Conservation (phyloP, 2,113 vertebrate genomes). For the Mixornis gularis region DNA sequence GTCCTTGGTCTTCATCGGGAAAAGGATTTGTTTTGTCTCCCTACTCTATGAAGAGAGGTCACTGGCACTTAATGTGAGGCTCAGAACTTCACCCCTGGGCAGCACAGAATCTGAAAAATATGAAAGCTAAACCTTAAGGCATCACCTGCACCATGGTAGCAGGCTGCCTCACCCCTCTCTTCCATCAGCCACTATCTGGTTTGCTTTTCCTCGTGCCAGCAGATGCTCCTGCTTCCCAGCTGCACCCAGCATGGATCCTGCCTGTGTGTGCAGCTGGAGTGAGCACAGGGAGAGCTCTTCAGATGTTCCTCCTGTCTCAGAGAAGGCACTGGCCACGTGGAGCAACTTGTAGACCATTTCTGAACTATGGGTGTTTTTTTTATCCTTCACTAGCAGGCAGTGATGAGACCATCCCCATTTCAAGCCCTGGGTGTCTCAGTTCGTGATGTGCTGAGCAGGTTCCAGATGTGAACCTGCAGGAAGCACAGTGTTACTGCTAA, state of each 20-base stretch:
- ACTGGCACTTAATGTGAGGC: neutral
- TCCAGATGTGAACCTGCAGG: neutral
- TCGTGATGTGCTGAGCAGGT: neutral
- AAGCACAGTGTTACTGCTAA: neutral
- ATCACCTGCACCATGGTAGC: neutral
- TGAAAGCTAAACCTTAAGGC: neutral
- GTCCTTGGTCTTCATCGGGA: neutral
- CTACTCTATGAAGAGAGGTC: neutral
- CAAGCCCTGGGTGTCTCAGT: neutral
- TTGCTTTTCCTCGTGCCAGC: neutral
- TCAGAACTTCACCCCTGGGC: neutral
- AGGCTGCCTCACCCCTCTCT: neutral
- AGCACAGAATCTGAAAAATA: neutral
- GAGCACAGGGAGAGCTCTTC: neutral
- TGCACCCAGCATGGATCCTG: neutral
- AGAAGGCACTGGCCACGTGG: neutral
- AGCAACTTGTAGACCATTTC: neutral
- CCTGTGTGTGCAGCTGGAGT: neutral
- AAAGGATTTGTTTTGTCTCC: neutral
- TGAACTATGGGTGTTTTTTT: neutral
- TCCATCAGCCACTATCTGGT: neutral
- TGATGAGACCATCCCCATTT: neutral
- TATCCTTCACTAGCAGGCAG: neutral
- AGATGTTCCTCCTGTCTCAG: neutral
- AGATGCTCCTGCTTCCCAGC: neutral